Conservation (phyloP, 1,140 invertebrate genomes). For the Bemisia tabaci region DNA sequence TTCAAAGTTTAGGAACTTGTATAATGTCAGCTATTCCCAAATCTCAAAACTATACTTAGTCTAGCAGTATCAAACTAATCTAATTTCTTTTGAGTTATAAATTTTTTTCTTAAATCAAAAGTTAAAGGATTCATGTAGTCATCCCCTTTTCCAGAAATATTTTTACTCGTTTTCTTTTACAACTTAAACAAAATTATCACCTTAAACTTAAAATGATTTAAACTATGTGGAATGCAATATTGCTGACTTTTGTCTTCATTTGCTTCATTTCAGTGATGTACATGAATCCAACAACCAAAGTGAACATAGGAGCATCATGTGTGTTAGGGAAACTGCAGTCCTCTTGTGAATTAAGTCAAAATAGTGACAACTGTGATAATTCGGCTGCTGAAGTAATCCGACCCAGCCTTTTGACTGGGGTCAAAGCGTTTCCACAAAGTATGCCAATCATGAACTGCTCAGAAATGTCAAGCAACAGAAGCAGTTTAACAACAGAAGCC, state of each 20-base stretch:
- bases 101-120: too few species aligned
- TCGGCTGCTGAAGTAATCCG: neutral
- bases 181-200: too few species aligned
- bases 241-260: neutral
- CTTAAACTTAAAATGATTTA: too few species aligned
- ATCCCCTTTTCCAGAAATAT: too few species aligned
- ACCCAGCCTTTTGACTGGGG: neutral
- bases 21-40: too few species aligned
- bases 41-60: too few species aligned
- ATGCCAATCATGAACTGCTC: neutral
- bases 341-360: neutral
- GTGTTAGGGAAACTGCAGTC: neutral
- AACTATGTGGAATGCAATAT: too few species aligned
- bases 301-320: neutral
- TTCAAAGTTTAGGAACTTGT: too few species aligned
- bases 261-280: neutral
- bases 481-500: neutral
- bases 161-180: too few species aligned
- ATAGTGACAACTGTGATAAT: neutral
- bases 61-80: too few species aligned
- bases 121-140: too few species aligned
- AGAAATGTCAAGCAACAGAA: neutral
- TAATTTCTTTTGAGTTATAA: too few species aligned
- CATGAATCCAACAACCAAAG: neutral
- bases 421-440: neutral